Evolutionary conservation across 2,888 invertebrate genomes (phyloP).

Genomic region (Nysson spinosus): DNA sequence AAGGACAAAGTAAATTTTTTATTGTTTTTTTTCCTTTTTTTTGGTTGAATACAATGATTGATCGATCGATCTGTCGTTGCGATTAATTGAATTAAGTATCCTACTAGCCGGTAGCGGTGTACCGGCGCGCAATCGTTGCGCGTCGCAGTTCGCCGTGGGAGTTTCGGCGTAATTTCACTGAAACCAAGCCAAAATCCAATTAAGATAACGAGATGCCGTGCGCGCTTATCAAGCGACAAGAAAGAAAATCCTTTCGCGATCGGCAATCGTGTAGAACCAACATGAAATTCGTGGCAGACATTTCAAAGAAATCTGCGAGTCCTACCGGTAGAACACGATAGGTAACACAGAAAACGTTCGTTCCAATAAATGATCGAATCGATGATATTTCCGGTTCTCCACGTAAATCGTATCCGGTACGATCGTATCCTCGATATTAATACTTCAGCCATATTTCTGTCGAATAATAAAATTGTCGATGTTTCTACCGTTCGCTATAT

Average conservation of each 20-base stretch:
- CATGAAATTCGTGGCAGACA: constrained; percentile 4
- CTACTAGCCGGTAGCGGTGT: too few species aligned
- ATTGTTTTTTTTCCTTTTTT: constrained; percentile 44
- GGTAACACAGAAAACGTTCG: not conserved
- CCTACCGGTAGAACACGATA: not conserved
- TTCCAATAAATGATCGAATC: not conserved
- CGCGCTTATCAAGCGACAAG: constrained; percentile 21
- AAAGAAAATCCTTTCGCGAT: constrained; percentile 14
- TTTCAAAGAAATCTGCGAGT: constrained; percentile 9
- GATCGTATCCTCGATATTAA: too few species aligned
- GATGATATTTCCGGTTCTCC: too few species aligned
- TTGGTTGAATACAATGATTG: constrained; percentile 56
- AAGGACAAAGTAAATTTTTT: constrained; percentile 65
- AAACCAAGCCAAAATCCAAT: constrained; percentile 39
- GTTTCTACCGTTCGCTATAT: too few species aligned
- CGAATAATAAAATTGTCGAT: too few species aligned
- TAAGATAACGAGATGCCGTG: constrained; percentile 17
- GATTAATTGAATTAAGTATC: constrained; percentile 55
- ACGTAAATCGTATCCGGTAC: too few species aligned
- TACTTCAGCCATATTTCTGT: too few species aligned
- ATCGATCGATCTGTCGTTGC: constrained; percentile 46
- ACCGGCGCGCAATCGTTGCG: too few species aligned
- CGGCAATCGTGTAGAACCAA: not conserved
- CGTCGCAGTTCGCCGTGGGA: constrained; percentile 26
- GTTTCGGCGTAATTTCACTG: constrained; percentile 27